Percentiles rank a stretch among this genome's conserved stretches.
phyloP scores from a whole-genome alignment of 2,888 invertebrate genomes.

The Priocnemis perturbator region DNA sequence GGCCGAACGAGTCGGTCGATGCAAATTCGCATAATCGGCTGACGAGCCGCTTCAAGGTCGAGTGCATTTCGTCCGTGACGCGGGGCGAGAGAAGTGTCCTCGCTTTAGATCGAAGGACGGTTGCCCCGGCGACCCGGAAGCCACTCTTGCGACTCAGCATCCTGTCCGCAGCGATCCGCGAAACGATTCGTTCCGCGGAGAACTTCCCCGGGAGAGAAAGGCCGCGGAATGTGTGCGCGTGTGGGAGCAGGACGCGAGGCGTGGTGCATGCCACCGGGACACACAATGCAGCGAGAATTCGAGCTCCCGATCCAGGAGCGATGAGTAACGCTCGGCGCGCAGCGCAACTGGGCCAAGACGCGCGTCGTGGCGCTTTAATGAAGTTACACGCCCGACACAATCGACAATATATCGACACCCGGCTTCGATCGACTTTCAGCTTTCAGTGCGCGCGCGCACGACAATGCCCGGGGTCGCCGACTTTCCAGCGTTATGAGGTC shows the following conservation, averaged over 20 bases:
- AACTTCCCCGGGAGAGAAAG: slow-evolving; percentile 15
- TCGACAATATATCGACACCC: not conserved
- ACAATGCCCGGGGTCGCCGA: slow-evolving; percentile 36
- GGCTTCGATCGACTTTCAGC: no score
- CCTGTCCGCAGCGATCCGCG: not conserved
- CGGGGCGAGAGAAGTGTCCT: not conserved
- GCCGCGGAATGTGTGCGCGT: slow-evolving; percentile 44
- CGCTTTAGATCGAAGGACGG: no score
- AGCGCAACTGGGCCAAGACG: no score
- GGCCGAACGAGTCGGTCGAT: no score
- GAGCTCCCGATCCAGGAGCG: slow-evolving; percentile 18
- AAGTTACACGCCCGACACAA: slow-evolving; percentile 12
- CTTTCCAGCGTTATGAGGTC: slow-evolving; percentile 32
- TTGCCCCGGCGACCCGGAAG: slow-evolving; percentile 24
- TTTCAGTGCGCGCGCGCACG: slow-evolving; percentile 19
- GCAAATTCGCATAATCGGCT: slow-evolving; percentile 17
- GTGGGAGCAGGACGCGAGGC: slow-evolving; percentile 31
- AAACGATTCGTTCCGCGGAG: not conserved
- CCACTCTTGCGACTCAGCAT: no score
- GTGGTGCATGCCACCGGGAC: slow-evolving; percentile 42
- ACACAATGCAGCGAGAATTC: slow-evolving; percentile 41
- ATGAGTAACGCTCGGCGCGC: not conserved
- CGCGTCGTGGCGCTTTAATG: slow-evolving; percentile 19
- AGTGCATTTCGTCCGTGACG: slow-evolving; percentile 12
- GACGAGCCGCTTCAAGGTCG: slow-evolving; percentile 26